Evolutionary conservation across 2,113 vertebrate species (phyloP), one percentile per base, ranked within the genome.

Genomic region (Pogonocichla stellata): DNA sequence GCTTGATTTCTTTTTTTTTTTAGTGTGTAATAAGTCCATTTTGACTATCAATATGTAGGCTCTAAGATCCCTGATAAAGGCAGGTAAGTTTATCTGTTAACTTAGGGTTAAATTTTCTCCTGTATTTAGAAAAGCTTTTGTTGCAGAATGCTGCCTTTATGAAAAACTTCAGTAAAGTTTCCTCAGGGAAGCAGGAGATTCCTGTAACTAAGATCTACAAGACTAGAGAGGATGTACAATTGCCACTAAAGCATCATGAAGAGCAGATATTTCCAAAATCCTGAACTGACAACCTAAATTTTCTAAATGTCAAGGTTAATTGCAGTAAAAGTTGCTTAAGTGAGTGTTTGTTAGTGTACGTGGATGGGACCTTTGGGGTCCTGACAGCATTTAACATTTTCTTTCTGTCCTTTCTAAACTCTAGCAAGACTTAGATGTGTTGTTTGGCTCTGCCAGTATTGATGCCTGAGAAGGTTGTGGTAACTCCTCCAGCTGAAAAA

Each of bases 291-390:
- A 45, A 3, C 4, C 1, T 26, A 14, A 31, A 28, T 40, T 60
- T 78, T 71, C 18, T 25, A 18, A 19, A 14, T 56, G 13, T 40
- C 16, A 25, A 2, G 3, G 5, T 66, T 28, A 53, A n/a, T 34
- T 65, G 40, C 28, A 61, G 34, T 29, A 22, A 23, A 58, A 91
- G 4, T 24, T 34, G 14, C 8, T 50, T 23, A 34, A 14, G 14
- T 43, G n/a, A 43, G 7, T 29, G 12, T 67, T 7, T 81, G 22
- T 33, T 60, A 20, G 14, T 40, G 38, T 38, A 14, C 0, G 0
- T 26, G 24, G 24, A 8, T 51, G 40, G 33, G 43, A 45, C 5
- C 34, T 66, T 40, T 71, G 47, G 34, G 57, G 29, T 64, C 47
- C 34, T 60, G 42, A 64, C 40, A 72, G 33, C 7, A 6, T 42